Conservation (phyloP, 1,140 invertebrate genomes). For the Drosophila parvula region DNA sequence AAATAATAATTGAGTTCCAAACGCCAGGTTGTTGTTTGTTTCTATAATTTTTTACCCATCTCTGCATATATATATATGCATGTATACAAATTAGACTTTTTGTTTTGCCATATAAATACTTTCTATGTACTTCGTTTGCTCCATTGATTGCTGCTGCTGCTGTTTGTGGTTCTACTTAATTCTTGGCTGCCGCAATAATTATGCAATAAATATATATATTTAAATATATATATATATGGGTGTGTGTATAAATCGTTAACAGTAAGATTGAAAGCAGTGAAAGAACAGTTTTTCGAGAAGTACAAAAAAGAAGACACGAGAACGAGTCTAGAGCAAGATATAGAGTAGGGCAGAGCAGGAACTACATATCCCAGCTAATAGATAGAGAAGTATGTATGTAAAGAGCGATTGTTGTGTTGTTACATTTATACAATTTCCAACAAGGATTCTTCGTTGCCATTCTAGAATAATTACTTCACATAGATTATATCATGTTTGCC, state of each 20-base stretch:
- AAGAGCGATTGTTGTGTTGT: conserved; percentile 21
- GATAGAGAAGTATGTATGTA: conserved; percentile 56
- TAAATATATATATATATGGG: conserved; percentile 8
- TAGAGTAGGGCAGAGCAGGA: conserved; percentile 53
- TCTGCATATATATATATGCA: conserved; percentile 1
- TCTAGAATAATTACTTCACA: conserved; percentile 61
- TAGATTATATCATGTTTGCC: conserved; percentile 34
- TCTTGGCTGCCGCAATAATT: conserved; percentile 40
- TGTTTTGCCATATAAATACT: conserved; percentile 69
- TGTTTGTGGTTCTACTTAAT: conserved; percentile 15
- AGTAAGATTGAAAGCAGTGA: conserved; percentile 68
- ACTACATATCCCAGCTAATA: conserved; percentile 49
- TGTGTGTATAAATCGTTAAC: conserved; percentile 50
- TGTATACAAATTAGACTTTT: conserved; percentile 67
- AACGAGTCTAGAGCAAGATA: conserved; percentile 41
- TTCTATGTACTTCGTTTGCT: conserved; percentile 18
- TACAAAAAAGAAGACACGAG: conserved; percentile 54
- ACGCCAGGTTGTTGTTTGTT: too few species aligned
- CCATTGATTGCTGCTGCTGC: conserved; percentile 35
- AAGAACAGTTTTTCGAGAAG: conserved; percentile 68
- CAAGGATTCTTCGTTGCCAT: conserved; percentile 75
- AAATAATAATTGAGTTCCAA: too few species aligned
- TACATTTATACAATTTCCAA: conserved; percentile 48
- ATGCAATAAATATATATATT: conserved; percentile 53
- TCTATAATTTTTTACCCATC: too few species aligned